Conservation (phyloP, 2,113 vertebrate genomes). For the Hyla sarda region DNA sequence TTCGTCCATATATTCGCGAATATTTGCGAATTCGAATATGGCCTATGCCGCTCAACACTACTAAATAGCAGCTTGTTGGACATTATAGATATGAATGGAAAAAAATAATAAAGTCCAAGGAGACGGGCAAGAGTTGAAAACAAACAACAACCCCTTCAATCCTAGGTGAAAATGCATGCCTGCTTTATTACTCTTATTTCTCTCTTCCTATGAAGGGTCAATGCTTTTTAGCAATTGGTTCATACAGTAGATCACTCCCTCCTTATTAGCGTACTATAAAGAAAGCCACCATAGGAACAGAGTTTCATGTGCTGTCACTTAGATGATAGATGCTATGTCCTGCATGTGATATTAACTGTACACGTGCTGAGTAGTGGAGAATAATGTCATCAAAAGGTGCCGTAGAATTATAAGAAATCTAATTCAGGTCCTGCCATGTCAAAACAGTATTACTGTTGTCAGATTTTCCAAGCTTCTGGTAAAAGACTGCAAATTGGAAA, state of each 20-base stretch:
- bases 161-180: not conserved
- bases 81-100: too few relatives aligned
- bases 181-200: not conserved
- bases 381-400: not conserved
- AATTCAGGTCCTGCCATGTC: not conserved
- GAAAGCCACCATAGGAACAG: not conserved
- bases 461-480: not conserved
- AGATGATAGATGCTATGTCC: not conserved
- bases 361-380: not conserved
- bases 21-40: too few relatives aligned
- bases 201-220: not conserved
- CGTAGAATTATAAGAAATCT: not conserved
- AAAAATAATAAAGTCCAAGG: too few relatives aligned
- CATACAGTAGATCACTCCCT: not conserved
- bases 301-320: slow-evolving; percentile 4
- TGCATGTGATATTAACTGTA: not conserved
- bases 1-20: too few relatives aligned
- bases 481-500: not conserved
- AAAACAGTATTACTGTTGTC: not conserved
- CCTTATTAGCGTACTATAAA: not conserved
- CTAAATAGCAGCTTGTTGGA: too few relatives aligned
- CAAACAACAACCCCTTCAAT: not conserved
- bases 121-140: too few relatives aligned
- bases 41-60: too few relatives aligned
- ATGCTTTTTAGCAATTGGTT: not conserved